phyloP scores from a whole-genome alignment of 2,888 invertebrate genomes.

The Lumbricus terrestris region DNA sequence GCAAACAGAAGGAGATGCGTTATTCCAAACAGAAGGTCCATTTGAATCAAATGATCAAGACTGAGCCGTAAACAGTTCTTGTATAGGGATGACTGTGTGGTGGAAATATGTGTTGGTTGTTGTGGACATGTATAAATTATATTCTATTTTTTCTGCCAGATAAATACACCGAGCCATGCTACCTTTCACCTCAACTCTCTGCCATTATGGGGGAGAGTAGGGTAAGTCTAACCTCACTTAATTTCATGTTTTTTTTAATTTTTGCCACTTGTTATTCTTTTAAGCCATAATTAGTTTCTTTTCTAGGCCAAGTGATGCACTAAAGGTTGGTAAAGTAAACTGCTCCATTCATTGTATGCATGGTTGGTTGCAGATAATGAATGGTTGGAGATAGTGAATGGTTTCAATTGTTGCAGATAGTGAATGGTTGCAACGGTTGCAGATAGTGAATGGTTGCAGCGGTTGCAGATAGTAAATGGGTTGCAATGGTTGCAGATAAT shows the following conservation, averaged over 20 bases:
- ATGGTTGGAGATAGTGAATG: too few species aligned
- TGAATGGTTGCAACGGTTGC: too few species aligned
- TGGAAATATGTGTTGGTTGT: background rate
- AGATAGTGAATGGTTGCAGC: too few species aligned
- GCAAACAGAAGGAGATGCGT: too few species aligned
- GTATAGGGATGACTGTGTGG: too few species aligned
- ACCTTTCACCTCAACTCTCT: conserved; percentile 79
- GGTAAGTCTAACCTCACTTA: conserved; percentile 42
- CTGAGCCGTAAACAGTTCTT: too few species aligned
- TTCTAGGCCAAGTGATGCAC: background rate
- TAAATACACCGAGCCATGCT: conserved; percentile 79
- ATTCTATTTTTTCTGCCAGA: conserved; percentile 52
- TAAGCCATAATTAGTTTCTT: background rate
- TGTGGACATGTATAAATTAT: background rate
- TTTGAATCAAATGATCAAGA: too few species aligned
- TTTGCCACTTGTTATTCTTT: too few species aligned
- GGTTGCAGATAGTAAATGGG: too few species aligned
- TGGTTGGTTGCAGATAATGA: too few species aligned
- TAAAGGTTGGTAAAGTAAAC: background rate
- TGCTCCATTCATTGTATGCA: too few species aligned
- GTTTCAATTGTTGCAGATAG: background rate
- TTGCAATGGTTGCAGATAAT: background rate
- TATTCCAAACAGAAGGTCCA: too few species aligned
- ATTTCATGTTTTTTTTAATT: background rate
- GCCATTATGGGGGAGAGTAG: conserved; percentile 78